Percentiles rank a stretch among this genome's conserved stretches.
phyloP scores from a whole-genome alignment of 2,888 invertebrate genomes.

The Cephalotes varians region DNA sequence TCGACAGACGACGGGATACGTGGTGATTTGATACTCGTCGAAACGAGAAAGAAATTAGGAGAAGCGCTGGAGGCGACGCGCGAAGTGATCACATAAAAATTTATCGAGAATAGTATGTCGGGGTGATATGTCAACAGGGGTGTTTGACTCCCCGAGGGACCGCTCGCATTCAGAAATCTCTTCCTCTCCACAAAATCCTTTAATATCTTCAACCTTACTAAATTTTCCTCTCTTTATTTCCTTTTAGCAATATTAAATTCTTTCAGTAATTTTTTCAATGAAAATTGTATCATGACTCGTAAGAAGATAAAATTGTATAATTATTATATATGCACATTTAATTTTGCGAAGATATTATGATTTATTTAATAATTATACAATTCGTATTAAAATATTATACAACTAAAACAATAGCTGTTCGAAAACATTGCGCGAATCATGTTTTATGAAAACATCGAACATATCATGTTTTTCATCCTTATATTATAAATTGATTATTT shows the following conservation, averaged over 20 bases:
- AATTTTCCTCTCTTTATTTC: not conserved
- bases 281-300: not conserved
- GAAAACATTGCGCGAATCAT: not conserved
- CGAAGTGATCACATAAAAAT: constrained; percentile 31
- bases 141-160: constrained; percentile 12
- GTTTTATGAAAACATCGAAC: no score
- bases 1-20: not conserved
- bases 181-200: constrained; percentile 3
- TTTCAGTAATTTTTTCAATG: not conserved
- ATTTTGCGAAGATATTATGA: not conserved
- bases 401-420: not conserved
- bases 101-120: constrained; percentile 27
- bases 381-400: not conserved
- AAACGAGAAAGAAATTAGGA: constrained; percentile 40
- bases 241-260: constrained; percentile 2
- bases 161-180: not conserved
- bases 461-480: not conserved
- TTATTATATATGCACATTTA: not conserved
- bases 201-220: constrained; percentile 1
- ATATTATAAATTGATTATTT: not conserved
- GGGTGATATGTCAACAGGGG: constrained; percentile 17
- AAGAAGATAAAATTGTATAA: not conserved
- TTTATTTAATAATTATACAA: not conserved
- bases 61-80: constrained; percentile 12
- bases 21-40: not conserved